These are phyloP conservation scores for Vanessa cardui DNA, from an alignment of 2,888 invertebrate genomes.

Conservation along the genomic window DNA sequence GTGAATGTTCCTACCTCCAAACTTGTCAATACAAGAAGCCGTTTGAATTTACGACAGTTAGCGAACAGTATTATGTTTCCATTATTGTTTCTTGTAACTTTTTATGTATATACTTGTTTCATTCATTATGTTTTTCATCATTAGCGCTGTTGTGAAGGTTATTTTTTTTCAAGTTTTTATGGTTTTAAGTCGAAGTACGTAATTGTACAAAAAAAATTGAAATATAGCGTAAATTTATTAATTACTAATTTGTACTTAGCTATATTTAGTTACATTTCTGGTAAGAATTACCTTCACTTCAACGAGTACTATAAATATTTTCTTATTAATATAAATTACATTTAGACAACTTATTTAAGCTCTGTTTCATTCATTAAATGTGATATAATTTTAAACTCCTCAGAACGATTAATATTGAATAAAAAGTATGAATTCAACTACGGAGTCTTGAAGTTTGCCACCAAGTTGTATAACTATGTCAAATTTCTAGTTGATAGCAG, in stretches of 20 bases:
- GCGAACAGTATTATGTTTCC: slow-evolving; percentile 36
- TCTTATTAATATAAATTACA: no score
- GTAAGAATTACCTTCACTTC: neutral
- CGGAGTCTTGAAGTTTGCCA: neutral
- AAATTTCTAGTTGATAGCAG: slow-evolving; percentile 11
- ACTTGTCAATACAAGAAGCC: slow-evolving; percentile 46
- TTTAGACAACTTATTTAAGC: no score
- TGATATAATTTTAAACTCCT: neutral
- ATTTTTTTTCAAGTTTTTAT: neutral
- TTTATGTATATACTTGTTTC: neutral
- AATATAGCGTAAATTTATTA: no score
- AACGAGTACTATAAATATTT: no score
- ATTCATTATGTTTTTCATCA: slow-evolving; percentile 19
- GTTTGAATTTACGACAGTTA: slow-evolving; percentile 45
- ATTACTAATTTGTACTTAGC: no score
- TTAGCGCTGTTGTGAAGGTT: slow-evolving; percentile 15
- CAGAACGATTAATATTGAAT: neutral
- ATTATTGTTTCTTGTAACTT: slow-evolving; percentile 11
- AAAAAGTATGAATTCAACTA: neutral
- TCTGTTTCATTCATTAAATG: neutral
- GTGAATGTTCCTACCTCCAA: slow-evolving; percentile 44
- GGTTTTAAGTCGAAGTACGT: no score
- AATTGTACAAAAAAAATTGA: neutral
- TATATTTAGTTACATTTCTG: no score
- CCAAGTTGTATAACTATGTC: slow-evolving; percentile 8